A percentile compares a stretch with the other conserved stretches of the same genome.
These are phyloP conservation scores for Sandelia bainsii DNA, from an alignment of 2,797 vertebrate genomes.

Conservation along the genomic window DNA sequence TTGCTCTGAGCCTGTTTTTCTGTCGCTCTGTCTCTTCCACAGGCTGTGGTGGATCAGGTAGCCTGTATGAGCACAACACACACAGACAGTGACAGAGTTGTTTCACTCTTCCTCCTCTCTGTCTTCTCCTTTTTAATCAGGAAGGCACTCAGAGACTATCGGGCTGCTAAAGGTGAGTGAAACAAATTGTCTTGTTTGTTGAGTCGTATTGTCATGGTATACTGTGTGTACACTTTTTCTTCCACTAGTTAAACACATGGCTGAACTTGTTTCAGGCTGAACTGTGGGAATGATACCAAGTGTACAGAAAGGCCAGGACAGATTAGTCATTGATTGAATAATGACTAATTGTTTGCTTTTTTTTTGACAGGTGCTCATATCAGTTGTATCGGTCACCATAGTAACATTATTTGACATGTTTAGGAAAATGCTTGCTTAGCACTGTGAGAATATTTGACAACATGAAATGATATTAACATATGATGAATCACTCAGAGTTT, in stretches of 20 bases:
- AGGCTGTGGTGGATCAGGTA: conserved; percentile 77
- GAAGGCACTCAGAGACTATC: conserved; percentile 42
- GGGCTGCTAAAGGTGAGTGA: conserved; percentile 76
- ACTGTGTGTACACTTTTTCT: not conserved
- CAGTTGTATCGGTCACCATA: conserved; percentile 3
- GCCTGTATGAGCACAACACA: conserved; percentile 48
- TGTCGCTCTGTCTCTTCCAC: conserved; percentile 55
- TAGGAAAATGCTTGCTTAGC: not conserved
- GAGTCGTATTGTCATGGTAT: not conserved
- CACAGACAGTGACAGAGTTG: conserved; percentile 58
- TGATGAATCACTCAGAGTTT: conserved; percentile 26
- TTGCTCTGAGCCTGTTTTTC: conserved; percentile 40
- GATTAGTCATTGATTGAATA: not conserved
- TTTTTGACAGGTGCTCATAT: conserved; percentile 11
- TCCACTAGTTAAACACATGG: conserved; percentile 10
- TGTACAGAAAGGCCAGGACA: not conserved
- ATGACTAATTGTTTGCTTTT: conserved; percentile 7
- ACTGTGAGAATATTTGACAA: conserved; percentile 1
- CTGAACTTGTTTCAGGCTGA: conserved; percentile 18
- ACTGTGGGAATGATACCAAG: not conserved
- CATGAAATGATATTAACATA: conserved; percentile 15
- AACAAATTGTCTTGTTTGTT: conserved; percentile 42
- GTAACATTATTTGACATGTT: conserved; percentile 14
- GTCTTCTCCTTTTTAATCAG: conserved; percentile 66
- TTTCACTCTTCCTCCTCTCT: conserved; percentile 54